Evolutionary conservation across 2,113 vertebrate genomes (phyloP), one percentile per base, ranked within the genome.

Genomic region (Epinephelus lanceolatus): DNA sequence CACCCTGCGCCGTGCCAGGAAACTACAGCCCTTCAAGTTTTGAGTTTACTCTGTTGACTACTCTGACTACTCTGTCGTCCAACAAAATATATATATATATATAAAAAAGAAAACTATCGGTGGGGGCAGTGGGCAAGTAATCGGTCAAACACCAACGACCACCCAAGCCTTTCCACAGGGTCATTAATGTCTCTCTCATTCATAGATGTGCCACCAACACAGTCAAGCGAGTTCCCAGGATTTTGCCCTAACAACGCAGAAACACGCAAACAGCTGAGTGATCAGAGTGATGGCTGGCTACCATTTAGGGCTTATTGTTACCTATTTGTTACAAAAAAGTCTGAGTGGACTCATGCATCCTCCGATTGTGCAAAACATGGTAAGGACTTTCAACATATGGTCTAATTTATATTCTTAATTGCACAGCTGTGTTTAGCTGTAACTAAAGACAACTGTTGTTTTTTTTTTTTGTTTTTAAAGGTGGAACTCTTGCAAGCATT

Each of bases 241-340:
- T 91, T 81, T 6, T 99, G 97, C 33, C 96, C 96, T 1, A 91
- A 94, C 15, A 17, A 73, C 14, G 14, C 21, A 13, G 27, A 63
- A 1, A 0, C 1, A 63, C 0, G 3, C 1, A 13, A 8, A 17
- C 0, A 6, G 6, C 1, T 3, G 81, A 88, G 2, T 37, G 6
- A 37, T 0, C n/a, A 74, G 76, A 0, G 80, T 0, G 0, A 51
- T 0, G 81, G 81, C 0, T 99, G 97, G 97, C 76, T 96, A 45
- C 96, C 97, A 71, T 99, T 95, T 83, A 94, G 91, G 33, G 93
- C 94, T 21, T 91, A 97, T 37, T 99, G 97, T 81, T 99, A 99
- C 76, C 89, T 94, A 8, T 90, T 97, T 57, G 55, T 96, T 37
- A 93, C 91, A 49, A 76, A 92, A 0, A 71, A 30, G 13, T 76